These are phyloP conservation scores for Lasioglossum baleicum DNA, from an alignment of 1,140 invertebrate species.

Conservation along the genomic window DNA sequence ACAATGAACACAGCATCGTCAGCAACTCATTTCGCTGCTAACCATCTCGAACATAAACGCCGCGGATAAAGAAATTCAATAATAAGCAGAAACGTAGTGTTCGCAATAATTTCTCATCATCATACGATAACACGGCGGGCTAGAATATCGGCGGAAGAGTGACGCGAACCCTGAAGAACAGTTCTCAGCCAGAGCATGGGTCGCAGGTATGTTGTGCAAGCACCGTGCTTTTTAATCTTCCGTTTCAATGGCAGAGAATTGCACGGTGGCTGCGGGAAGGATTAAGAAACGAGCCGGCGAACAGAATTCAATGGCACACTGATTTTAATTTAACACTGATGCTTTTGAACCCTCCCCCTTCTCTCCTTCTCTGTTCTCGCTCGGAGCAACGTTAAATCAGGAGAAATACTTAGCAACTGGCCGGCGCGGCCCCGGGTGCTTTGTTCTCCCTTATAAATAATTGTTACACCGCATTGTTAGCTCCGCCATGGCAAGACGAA, in stretches of 20 bases:
- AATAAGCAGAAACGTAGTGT: background rate
- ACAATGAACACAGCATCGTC: too few species aligned
- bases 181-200: background rate
- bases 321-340: constrained; percentile 45
- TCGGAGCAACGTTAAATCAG: constrained; percentile 21
- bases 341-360: background rate
- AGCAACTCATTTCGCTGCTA: too few species aligned
- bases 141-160: background rate
- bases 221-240: constrained; percentile 16
- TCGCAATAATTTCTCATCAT: background rate
- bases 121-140: background rate
- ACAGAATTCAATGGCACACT: constrained; percentile 27
- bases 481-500: constrained; percentile 35
- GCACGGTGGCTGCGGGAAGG: background rate
- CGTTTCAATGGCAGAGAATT: constrained; percentile 17
- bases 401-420: background rate
- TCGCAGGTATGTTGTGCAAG: background rate
- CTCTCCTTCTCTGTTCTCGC: background rate
- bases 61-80: background rate
- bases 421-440: background rate
- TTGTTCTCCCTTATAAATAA: constrained; percentile 43
- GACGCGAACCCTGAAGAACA: too few species aligned
- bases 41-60: too few species aligned
- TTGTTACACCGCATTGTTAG: constrained; percentile 48
- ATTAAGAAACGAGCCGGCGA: constrained; percentile 10